These are phyloP conservation scores for Cydia strobilella DNA, from an alignment of 1,140 invertebrate species.

Conservation along the genomic window DNA sequence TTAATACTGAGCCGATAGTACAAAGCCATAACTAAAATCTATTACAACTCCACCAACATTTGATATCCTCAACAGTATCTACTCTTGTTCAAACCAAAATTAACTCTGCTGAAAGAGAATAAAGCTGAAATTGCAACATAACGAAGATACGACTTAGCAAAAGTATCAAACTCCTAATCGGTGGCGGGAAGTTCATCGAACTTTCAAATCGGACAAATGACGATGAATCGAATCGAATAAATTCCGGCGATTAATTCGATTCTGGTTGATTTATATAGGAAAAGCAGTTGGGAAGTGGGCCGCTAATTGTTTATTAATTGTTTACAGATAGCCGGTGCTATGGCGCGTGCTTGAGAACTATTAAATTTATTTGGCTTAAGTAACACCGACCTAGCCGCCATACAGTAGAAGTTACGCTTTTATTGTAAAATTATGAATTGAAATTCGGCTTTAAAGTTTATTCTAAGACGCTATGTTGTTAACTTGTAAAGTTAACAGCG, in stretches of 20 bases:
- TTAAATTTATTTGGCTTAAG: background rate
- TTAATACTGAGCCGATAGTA: background rate
- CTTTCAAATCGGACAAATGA: conserved; percentile 29
- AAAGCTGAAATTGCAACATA: background rate
- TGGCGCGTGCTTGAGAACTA: conserved; percentile 11
- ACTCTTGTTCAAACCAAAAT: background rate
- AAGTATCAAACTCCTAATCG: conserved; percentile 15
- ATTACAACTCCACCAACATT: background rate
- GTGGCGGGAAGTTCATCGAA: conserved; percentile 21
- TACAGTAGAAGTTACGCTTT: too few species aligned
- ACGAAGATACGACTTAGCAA: background rate
- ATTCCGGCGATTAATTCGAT: conserved; percentile 22
- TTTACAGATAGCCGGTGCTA: conserved; percentile 34
- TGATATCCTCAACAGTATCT: background rate
- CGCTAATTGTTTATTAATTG: conserved; percentile 56
- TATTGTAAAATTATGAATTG: too few species aligned
- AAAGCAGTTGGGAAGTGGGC: conserved; percentile 34
- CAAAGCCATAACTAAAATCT: background rate
- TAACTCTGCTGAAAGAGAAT: background rate
- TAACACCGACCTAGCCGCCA: too few species aligned
- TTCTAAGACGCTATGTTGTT: too few species aligned
- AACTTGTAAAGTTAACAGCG: too few species aligned
- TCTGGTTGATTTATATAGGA: conserved; percentile 51
- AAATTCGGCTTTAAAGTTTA: too few species aligned
- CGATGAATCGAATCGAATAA: conserved; percentile 23